Evolutionary conservation across 2,113 vertebrate species (phyloP).

Genomic region (Eubucco bourcierii): DNA sequence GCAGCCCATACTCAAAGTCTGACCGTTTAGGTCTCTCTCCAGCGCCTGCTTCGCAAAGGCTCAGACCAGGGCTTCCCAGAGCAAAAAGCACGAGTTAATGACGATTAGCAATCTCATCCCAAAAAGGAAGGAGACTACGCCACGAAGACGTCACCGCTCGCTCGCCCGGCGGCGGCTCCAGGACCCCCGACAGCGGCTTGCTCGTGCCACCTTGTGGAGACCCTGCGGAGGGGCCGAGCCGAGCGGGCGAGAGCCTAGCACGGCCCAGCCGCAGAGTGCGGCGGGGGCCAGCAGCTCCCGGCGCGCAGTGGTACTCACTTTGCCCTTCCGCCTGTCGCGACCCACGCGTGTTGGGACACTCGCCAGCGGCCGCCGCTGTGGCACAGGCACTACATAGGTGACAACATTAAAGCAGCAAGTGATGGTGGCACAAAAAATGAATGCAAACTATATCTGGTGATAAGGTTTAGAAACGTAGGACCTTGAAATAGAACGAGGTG

Average conservation of each 20-base stretch:
- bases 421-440: accelerated
- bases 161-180: background rate
- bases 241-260: background rate
- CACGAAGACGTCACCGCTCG: background rate
- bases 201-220: slow-evolving; percentile 29
- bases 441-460: accelerated
- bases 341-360: background rate
- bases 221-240: background rate
- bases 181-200: background rate
- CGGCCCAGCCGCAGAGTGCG: background rate
- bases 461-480: accelerated
- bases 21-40: background rate
- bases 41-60: background rate
- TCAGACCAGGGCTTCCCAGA: background rate
- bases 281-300: background rate
- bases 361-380: too few relatives aligned
- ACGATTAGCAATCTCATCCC: accelerated
- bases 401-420: accelerated
- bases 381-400: background rate
- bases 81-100: background rate
- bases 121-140: too few relatives aligned
- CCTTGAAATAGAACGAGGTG: background rate
- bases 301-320: background rate
- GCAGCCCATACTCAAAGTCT: accelerated
- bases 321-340: background rate